These are phyloP conservation scores for Cheiracanthium punctorium DNA, from an alignment of 2,888 invertebrate genomes.

Conservation along the genomic window DNA sequence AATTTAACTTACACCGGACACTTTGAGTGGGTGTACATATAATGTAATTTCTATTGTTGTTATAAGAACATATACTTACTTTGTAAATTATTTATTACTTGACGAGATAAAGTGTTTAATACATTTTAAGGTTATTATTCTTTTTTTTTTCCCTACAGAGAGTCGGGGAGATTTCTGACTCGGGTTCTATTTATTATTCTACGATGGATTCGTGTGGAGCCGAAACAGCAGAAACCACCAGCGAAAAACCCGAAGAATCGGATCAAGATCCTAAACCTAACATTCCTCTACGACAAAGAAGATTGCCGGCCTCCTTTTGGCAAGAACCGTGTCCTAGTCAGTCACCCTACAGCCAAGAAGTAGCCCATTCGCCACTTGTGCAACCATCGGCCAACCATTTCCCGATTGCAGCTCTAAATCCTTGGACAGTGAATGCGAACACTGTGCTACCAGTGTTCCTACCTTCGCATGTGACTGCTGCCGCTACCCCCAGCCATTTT, in stretches of 20 bases:
- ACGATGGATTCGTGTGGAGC: constrained; percentile 23
- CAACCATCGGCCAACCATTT: background rate
- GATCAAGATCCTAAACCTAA: constrained; percentile 28
- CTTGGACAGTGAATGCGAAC: constrained; percentile 11
- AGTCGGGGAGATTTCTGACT: background rate
- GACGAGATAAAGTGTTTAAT: no score
- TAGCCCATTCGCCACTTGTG: background rate
- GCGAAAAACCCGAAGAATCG: background rate
- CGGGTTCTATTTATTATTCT: no score
- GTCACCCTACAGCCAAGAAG: background rate
- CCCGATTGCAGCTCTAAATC: background rate
- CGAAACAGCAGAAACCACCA: background rate
- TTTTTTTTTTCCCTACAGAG: background rate
- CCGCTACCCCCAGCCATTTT: constrained; percentile 8
- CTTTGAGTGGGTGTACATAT: no score
- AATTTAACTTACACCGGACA: no score
- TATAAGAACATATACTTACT: no score
- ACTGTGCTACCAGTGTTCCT: constrained; percentile 2
- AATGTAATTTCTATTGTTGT: no score
- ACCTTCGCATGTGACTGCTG: background rate
- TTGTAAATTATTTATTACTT: no score
- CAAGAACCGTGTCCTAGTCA: constrained; percentile 66
- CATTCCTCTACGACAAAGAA: constrained; percentile 69
- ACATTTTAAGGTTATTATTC: no score
- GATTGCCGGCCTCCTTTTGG: constrained; percentile 71